Conservation (phyloP, 2,888 invertebrate genomes). For the Heliconius erato region DNA sequence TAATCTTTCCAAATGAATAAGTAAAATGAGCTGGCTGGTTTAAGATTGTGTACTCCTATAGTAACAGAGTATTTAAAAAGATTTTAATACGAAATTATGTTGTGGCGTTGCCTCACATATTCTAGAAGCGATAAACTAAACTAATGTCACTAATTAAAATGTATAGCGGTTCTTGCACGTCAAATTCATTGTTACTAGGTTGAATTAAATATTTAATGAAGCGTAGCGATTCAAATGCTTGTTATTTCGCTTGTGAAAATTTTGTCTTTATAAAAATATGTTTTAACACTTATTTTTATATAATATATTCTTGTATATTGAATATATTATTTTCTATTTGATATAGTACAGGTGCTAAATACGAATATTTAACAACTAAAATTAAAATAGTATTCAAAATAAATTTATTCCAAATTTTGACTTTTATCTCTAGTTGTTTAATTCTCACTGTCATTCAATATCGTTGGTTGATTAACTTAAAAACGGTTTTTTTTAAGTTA, state of each 20-base stretch:
- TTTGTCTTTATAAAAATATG: background rate
- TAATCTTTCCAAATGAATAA: background rate
- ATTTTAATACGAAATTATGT: slow-evolving; percentile 12
- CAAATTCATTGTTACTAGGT: slow-evolving; percentile 12
- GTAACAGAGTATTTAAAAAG: slow-evolving; percentile 12
- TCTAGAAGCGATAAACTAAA: slow-evolving; percentile 28
- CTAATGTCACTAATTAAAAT: background rate
- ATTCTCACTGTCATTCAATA: too few species aligned
- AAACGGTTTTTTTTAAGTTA: too few species aligned
- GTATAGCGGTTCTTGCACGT: slow-evolving; percentile 1
- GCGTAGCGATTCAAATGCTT: slow-evolving; percentile 3
- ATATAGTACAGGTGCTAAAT: background rate
- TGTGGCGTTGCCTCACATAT: slow-evolving; percentile 14
- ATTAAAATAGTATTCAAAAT: too few species aligned
- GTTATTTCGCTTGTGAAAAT: background rate
- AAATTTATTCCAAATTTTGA: too few species aligned
- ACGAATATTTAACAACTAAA: too few species aligned
- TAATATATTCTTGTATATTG: background rate
- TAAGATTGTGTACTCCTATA: background rate
- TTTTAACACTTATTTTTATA: background rate
- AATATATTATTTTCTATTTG: background rate
- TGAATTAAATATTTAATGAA: slow-evolving; percentile 15
- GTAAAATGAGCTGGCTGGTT: background rate
- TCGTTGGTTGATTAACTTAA: too few species aligned
- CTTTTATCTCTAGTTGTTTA: too few species aligned